These are phyloP conservation scores for Arion vulgaris DNA, from an alignment of 1,140 invertebrate genomes.

Conservation along the genomic window DNA sequence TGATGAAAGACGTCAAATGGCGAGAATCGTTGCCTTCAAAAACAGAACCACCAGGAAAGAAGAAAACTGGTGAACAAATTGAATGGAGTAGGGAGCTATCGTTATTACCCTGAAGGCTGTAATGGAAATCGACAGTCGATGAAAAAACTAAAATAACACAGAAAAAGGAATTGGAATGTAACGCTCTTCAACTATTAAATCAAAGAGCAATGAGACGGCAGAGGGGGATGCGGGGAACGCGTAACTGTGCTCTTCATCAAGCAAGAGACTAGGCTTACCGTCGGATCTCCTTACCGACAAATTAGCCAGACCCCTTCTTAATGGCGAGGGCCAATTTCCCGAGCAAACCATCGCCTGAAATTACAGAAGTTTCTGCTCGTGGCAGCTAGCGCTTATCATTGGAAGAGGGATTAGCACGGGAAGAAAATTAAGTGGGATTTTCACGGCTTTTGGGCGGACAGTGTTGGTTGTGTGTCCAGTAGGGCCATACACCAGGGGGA, in stretches of 20 bases:
- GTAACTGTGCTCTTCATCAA: not conserved
- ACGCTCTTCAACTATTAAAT: not conserved
- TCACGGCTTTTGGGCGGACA: conserved; percentile 2
- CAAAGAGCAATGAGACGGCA: not conserved
- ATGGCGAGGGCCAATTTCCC: conserved; percentile 7
- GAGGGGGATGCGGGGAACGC: conserved; percentile 5
- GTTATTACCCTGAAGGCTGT: not conserved
- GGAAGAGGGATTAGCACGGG: not conserved
- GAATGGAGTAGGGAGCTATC: no score
- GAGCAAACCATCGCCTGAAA: conserved; percentile 1
- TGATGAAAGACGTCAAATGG: not conserved
- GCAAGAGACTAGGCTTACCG: not conserved
- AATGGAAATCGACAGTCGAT: conserved; percentile 3
- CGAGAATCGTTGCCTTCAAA: no score
- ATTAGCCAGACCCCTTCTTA: conserved; percentile 1
- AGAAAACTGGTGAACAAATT: no score
- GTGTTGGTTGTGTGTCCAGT: not conserved
- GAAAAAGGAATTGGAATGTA: not conserved
- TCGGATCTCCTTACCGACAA: conserved; percentile 12
- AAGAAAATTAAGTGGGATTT: conserved; percentile 10
- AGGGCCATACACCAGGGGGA: not conserved
- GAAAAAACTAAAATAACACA: not conserved
- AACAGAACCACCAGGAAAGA: not conserved
- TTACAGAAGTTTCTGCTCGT: conserved; percentile 6
- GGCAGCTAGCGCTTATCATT: not conserved